Percentiles rank a stretch among this genome's conserved stretches.
Evolutionary conservation across 2,113 vertebrate genomes (phyloP).

Genomic region (Coturnix japonica): DNA sequence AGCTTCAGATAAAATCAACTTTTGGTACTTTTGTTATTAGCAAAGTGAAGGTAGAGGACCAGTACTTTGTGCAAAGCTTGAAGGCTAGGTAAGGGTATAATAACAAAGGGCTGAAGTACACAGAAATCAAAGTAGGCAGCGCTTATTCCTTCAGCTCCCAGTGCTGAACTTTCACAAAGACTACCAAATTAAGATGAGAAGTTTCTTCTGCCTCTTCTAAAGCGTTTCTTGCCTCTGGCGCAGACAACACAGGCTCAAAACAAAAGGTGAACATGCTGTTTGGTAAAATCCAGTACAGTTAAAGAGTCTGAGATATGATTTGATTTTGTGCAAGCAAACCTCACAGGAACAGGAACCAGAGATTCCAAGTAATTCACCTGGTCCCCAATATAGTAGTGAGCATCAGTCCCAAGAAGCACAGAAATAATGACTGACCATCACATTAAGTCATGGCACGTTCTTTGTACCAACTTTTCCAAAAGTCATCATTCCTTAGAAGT

Average conservation of each 20-base stretch:
- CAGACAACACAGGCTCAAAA: neutral
- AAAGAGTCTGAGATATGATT: neutral
- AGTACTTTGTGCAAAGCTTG: neutral
- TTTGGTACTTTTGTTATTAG: neutral
- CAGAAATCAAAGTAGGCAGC: neutral
- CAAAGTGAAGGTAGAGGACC: neutral
- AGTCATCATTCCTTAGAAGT: neutral
- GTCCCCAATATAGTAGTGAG: neutral
- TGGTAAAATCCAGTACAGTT: neutral
- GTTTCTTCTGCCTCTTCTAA: neutral
- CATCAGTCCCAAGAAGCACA: neutral
- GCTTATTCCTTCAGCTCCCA: neutral
- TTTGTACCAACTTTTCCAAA: neutral
- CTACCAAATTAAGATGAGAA: neutral
- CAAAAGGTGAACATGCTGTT: neutral
- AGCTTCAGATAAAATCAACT: neutral
- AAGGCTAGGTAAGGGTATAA: neutral
- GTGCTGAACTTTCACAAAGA: rapidly evolving
- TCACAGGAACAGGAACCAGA: neutral
- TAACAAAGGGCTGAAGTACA: neutral
- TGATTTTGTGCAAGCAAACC: neutral
- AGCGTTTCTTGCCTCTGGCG: neutral
- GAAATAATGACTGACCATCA: neutral
- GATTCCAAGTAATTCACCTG: neutral
- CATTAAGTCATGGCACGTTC: neutral